phyloP scores from a whole-genome alignment of 2,888 invertebrate species.

The Cerceris ruficornis region DNA sequence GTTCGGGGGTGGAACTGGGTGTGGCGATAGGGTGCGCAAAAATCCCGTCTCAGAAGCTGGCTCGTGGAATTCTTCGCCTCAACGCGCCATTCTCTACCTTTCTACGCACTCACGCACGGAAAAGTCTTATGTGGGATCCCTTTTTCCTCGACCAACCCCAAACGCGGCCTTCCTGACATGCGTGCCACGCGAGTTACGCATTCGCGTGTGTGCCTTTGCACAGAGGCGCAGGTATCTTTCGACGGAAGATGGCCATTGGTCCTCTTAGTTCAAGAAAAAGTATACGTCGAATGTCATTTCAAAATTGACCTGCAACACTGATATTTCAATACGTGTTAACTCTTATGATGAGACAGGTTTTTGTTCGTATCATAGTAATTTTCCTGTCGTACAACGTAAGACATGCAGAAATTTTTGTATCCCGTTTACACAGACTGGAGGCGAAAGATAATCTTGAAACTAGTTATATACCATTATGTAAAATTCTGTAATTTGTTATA shows the following conservation, averaged over 20 bases:
- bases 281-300: too few species aligned
- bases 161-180: slow-evolving; percentile 48
- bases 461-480: too few species aligned
- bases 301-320: too few species aligned
- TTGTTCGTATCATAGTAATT: too few species aligned
- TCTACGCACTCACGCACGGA: slow-evolving; percentile 57
- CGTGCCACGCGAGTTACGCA: slow-evolving; percentile 42
- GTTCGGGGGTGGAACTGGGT: slow-evolving; percentile 61
- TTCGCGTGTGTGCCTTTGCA: slow-evolving; percentile 10
- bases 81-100: slow-evolving; percentile 36
- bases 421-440: too few species aligned
- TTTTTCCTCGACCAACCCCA: slow-evolving; percentile 60
- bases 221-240: neutral
- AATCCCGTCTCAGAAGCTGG: slow-evolving; percentile 49
- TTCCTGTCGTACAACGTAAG: too few species aligned
- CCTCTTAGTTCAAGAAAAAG: neutral
- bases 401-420: too few species aligned
- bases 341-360: too few species aligned
- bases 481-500: too few species aligned
- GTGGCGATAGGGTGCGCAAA: slow-evolving; percentile 65
- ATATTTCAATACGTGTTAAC: too few species aligned
- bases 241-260: neutral
- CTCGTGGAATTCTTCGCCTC: slow-evolving; percentile 53
- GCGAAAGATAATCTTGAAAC: too few species aligned
- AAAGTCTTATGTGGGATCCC: slow-evolving; percentile 45